Percentiles rank a stretch among this genome's conserved stretches.
Conservation (phyloP, 2,113 vertebrate genomes). For the Rhynchomys soricoides region DNA sequence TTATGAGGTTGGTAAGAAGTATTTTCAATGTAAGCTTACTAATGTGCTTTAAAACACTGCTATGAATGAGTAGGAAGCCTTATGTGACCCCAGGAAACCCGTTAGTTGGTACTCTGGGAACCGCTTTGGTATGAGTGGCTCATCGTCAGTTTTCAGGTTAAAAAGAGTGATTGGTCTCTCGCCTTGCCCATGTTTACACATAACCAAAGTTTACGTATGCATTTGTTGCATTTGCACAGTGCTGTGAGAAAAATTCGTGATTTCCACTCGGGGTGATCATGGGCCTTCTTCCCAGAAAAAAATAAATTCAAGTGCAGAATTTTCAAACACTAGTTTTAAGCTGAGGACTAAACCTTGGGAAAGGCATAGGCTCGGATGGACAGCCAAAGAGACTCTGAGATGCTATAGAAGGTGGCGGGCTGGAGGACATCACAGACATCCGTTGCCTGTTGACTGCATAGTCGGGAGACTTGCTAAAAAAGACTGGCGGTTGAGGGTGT, state of each 20-base stretch:
- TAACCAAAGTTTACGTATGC: not conserved
- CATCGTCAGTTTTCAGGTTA: slow-evolving; percentile 11
- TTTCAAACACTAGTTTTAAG: not conserved
- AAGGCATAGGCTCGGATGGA: not conserved
- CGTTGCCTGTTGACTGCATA: not conserved
- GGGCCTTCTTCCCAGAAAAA: not conserved
- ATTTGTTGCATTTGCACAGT: not conserved
- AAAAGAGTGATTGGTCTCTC: not conserved
- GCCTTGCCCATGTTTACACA: not conserved
- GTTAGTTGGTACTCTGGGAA: slow-evolving; percentile 22
- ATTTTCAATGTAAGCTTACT: slow-evolving; percentile 12
- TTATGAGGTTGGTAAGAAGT: not conserved
- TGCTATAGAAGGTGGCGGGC: not conserved
- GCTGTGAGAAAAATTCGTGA: not conserved
- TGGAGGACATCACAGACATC: not conserved
- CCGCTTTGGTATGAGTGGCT: slow-evolving; percentile 16
- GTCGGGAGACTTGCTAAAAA: not conserved
- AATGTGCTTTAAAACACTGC: slow-evolving; percentile 39
- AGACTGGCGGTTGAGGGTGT: not conserved
- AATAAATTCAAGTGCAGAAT: not conserved
- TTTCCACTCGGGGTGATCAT: not conserved
- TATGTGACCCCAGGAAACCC: not conserved
- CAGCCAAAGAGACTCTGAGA: not conserved
- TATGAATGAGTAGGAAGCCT: slow-evolving; percentile 17
- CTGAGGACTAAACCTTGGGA: not conserved